These are phyloP conservation scores for Eumacrocentrus americanus DNA, from an alignment of 2,888 invertebrate genomes.

Conservation along the genomic window DNA sequence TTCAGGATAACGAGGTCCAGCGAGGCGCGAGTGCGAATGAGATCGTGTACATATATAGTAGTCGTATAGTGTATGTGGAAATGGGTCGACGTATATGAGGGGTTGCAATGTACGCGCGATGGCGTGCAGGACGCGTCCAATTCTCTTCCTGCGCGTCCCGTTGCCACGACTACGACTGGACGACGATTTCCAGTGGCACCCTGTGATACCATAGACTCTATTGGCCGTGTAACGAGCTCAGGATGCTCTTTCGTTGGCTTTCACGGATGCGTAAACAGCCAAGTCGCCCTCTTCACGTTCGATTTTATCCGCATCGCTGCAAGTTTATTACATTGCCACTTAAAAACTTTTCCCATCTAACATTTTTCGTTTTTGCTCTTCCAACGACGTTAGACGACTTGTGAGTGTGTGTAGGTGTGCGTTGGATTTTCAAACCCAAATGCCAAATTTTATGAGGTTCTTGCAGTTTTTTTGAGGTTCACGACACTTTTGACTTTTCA, in stretches of 20 bases:
- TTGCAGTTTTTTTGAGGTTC: too few species aligned
- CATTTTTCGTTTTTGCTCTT: background rate
- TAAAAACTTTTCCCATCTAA: background rate
- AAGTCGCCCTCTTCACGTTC: background rate
- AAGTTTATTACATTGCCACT: slow-evolving; percentile 12
- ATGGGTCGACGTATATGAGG: background rate
- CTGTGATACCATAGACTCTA: slow-evolving; percentile 24
- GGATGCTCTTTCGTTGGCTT: slow-evolving; percentile 29
- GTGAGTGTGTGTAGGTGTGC: too few species aligned
- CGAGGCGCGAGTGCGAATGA: background rate
- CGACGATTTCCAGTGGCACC: slow-evolving; percentile 8
- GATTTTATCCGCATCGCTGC: slow-evolving; percentile 5
- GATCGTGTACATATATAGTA: background rate
- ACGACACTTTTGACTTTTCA: too few species aligned
- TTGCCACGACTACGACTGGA: slow-evolving; percentile 33
- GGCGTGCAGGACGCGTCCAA: slow-evolving; percentile 35
- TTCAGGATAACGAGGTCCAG: slow-evolving; percentile 22
- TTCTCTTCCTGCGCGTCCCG: slow-evolving; percentile 26
- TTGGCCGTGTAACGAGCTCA: slow-evolving; percentile 30
- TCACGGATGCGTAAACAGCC: slow-evolving; percentile 24
- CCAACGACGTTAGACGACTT: too few species aligned
- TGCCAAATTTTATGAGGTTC: too few species aligned
- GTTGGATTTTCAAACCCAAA: too few species aligned
- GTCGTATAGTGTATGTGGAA: slow-evolving; percentile 2
- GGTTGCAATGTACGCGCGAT: slow-evolving; percentile 22